These are phyloP conservation scores for Falco novaeseelandiae DNA, from an alignment of 2,797 vertebrate genomes.

Conservation along the genomic window DNA sequence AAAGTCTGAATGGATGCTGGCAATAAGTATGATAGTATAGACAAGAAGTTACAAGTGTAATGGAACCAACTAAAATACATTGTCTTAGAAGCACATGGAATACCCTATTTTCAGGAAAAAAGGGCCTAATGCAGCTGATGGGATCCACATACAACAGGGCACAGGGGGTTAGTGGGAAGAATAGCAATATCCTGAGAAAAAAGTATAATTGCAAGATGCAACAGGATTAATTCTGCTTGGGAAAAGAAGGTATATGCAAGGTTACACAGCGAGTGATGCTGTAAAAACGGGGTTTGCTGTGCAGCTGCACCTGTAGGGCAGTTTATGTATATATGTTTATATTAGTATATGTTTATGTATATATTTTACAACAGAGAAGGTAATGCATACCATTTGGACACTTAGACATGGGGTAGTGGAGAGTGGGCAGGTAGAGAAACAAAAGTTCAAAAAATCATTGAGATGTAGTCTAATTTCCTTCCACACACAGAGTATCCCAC, in stretches of 20 bases:
- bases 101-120: background rate
- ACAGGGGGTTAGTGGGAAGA: background rate
- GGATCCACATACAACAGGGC: background rate
- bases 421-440: background rate
- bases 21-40: background rate
- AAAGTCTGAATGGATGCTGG: background rate
- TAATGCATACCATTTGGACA: background rate
- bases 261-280: fast-evolving
- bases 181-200: background rate
- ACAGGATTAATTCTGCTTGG: background rate
- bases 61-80: background rate
- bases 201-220: background rate
- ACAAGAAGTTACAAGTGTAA: background rate
- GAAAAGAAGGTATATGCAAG: background rate
- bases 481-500: background rate
- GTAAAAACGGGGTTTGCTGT: background rate
- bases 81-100: background rate
- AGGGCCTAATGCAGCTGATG: background rate
- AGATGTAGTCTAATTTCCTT: background rate
- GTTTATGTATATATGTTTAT: background rate
- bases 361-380: background rate
- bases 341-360: background rate
- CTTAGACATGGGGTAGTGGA: background rate
- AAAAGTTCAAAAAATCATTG: background rate
- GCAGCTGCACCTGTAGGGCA: background rate